A percentile compares a stretch with the other conserved stretches of the same genome.
Conservation (phyloP, 2,113 vertebrate species). For the Lanius collurio region DNA sequence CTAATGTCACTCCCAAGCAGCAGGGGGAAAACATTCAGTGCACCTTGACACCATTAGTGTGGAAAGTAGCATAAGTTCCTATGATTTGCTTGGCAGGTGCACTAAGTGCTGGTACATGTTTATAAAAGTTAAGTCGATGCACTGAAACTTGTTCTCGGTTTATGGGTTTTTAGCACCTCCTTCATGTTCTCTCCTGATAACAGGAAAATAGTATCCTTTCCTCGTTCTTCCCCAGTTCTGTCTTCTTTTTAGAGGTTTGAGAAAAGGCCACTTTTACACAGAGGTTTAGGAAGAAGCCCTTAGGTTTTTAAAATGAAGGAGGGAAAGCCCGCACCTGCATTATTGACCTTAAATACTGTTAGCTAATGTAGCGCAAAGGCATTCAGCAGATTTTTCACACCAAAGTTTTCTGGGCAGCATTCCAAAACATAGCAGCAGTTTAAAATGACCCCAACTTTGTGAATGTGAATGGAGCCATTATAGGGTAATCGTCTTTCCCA, state of each 20-base stretch:
- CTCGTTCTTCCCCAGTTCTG: background rate
- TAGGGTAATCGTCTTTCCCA: background rate
- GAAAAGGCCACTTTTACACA: background rate
- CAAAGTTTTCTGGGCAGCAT: constrained; percentile 45
- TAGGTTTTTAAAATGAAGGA: background rate
- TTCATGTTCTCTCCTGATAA: background rate
- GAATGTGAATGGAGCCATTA: constrained; percentile 41
- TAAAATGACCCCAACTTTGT: constrained; percentile 30
- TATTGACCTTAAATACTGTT: constrained; percentile 42
- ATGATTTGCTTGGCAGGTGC: background rate
- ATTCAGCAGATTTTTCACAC: constrained; percentile 53
- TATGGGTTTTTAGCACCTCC: background rate
- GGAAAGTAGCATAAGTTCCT: background rate
- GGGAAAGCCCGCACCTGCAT: background rate
- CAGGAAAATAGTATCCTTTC: background rate
- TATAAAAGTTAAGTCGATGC: background rate
- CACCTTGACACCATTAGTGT: constrained; percentile 12
- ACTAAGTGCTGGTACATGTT: background rate
- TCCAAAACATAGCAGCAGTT: constrained; percentile 46
- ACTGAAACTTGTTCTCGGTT: background rate
- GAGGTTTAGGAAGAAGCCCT: background rate
- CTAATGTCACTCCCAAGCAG: background rate
- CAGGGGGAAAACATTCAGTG: background rate
- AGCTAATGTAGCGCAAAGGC: constrained; percentile 28
- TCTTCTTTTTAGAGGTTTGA: background rate